These are phyloP conservation scores for Kryphioiulus occultus DNA, from an alignment of 2,888 invertebrate genomes.

Conservation along the genomic window DNA sequence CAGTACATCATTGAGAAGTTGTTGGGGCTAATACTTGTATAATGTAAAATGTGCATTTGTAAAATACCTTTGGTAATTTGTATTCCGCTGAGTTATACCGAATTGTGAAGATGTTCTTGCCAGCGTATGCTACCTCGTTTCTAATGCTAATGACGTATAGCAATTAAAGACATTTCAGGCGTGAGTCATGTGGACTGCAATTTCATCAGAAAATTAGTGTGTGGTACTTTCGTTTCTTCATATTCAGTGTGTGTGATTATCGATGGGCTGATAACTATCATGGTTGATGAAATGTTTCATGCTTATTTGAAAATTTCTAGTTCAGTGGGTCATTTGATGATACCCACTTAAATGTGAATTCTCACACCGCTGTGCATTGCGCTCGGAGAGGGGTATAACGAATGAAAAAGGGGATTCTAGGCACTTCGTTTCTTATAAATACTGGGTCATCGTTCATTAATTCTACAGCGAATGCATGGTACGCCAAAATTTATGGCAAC, in stretches of 20 bases:
- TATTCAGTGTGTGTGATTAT: background rate
- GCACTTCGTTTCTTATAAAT: background rate
- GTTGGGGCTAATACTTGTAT: no score
- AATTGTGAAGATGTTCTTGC: background rate
- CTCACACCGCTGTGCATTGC: background rate
- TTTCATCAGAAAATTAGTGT: constrained; percentile 1
- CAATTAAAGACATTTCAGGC: constrained; percentile 9
- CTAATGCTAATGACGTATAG: background rate
- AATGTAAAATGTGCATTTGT: background rate
- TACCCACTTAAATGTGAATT: constrained; percentile 17
- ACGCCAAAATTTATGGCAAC: background rate
- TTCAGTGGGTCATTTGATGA: constrained; percentile 18
- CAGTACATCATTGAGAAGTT: no score
- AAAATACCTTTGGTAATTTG: background rate
- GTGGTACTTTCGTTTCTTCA: background rate
- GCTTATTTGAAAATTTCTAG: constrained; percentile 31
- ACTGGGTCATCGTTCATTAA: background rate
- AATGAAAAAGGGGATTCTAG: background rate
- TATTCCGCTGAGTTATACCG: background rate
- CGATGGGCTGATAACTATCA: background rate
- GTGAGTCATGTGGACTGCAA: constrained; percentile 1
- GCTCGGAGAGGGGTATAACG: background rate
- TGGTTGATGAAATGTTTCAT: constrained; percentile 35
- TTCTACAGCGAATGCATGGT: background rate
- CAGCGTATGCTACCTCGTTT: background rate